Conservation (phyloP, 2,113 vertebrate species). For the Uropsilus gracilis region DNA sequence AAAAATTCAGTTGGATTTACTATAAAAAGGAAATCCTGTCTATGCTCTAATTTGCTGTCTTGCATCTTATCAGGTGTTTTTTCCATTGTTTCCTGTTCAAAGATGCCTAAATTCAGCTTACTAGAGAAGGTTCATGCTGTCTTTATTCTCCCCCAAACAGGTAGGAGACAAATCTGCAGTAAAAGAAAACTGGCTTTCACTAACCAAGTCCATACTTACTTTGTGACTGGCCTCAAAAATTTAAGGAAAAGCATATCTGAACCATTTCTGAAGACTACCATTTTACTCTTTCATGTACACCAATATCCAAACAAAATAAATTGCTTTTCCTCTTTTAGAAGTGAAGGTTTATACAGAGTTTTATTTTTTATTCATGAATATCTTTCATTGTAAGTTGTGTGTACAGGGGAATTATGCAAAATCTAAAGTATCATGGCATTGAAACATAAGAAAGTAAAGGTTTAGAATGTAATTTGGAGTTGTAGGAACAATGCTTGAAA, state of each 20-base stretch:
- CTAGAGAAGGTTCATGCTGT: fast-evolving
- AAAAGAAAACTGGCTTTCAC: background rate
- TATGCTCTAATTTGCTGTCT: background rate
- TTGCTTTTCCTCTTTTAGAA: background rate
- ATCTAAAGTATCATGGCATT: background rate
- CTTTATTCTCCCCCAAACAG: background rate
- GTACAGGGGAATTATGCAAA: fast-evolving
- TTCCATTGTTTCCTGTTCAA: background rate
- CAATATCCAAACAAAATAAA: background rate
- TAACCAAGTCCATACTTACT: background rate
- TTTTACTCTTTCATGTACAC: background rate
- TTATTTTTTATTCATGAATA: background rate
- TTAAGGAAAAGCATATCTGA: background rate
- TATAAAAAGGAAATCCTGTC: background rate
- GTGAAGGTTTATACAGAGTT: background rate
- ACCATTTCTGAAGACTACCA: background rate
- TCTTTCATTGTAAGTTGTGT: background rate
- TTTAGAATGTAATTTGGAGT: background rate
- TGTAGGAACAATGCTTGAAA: background rate
- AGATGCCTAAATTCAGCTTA: background rate
- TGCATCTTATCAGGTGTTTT: background rate
- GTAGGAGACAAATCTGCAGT: background rate
- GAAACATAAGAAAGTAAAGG: background rate
- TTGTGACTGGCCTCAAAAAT: background rate
- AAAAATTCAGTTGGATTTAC: background rate